These are phyloP conservation scores for Holothuria scabra DNA, from an alignment of 53 echinoderm and acorn worm genomes.

Conservation along the genomic window DNA sequence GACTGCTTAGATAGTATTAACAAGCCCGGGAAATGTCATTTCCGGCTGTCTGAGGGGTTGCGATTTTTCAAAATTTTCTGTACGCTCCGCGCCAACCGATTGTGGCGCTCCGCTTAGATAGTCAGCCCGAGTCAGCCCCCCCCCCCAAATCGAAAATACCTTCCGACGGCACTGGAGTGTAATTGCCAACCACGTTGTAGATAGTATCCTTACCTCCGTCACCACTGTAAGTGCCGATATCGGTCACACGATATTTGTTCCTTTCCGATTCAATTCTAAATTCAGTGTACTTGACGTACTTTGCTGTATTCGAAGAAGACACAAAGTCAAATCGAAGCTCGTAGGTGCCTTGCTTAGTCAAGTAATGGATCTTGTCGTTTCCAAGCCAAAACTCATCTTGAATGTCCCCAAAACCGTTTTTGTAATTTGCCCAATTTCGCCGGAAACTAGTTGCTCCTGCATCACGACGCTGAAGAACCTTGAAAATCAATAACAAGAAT, in stretches of 20 bases:
- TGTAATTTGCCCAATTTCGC: not conserved
- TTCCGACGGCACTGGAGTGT: no score
- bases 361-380: constrained; percentile 16
- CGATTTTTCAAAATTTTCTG: no score
- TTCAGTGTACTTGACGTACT: not conserved
- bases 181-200: no score
- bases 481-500: no score
- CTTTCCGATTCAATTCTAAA: constrained; percentile 7
- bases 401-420: constrained; percentile 1
- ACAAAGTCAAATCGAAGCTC: not conserved
- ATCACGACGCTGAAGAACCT: not conserved
- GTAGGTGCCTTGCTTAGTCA: not conserved
- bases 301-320: not conserved
- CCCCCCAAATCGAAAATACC: no score
- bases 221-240: constrained; percentile 10
- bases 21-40: no score
- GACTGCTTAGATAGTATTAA: no score
- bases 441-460: not conserved
- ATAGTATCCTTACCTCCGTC: not conserved
- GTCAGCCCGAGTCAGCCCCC: no score
- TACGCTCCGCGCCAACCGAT: no score
- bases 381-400: constrained; percentile 14
- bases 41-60: no score
- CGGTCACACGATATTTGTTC: not conserved
- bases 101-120: no score